A percentile compares a stretch with the other conserved stretches of the same genome.
phyloP scores from a whole-genome alignment of 37 sponge, comb jelly and placozoan genomes.

The Hexactinellida sp. region DNA sequence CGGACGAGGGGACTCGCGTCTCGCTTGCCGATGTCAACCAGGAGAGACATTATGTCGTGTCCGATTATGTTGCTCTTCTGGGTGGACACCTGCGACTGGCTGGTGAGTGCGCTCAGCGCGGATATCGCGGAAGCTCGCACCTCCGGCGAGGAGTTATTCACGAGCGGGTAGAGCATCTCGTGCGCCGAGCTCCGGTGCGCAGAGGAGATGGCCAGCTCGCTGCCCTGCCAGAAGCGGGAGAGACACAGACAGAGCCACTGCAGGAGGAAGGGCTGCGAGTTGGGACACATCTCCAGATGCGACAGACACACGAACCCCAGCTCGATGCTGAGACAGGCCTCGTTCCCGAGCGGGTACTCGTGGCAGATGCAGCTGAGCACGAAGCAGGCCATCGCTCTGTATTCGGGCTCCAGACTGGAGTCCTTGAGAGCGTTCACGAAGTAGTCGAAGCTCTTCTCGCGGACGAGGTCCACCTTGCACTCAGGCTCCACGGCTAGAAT shows the following conservation, averaged over 20 bases:
- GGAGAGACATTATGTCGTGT: neutral
- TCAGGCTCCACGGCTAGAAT: conserved; percentile 74
- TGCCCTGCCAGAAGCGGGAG: conserved; percentile 65
- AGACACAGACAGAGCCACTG: conserved; percentile 76
- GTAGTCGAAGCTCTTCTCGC: conserved; percentile 69
- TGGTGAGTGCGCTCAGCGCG: neutral
- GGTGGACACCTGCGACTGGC: neutral
- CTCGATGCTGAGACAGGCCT: neutral
- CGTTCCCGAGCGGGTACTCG: conserved; percentile 58
- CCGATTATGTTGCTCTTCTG: neutral
- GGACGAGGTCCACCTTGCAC: conserved; percentile 68
- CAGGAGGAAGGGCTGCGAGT: conserved; percentile 1
- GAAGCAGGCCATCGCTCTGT: conserved; percentile 81
- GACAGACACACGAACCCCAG: neutral
- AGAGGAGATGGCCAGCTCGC: conserved; percentile 65
- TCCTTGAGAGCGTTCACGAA: conserved; percentile 29
- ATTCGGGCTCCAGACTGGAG: conserved; percentile 36
- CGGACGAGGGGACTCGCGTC: neutral
- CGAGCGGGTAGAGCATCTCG: conserved; percentile 57
- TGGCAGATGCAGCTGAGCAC: conserved; percentile 52
- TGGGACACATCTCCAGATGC: neutral
- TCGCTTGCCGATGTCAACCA: neutral
- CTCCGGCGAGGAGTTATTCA: conserved; percentile 79
- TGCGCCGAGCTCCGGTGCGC: conserved; percentile 74
- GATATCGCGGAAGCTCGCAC: conserved; percentile 29